These are phyloP conservation scores for Gymnoscelis rufifasciata DNA, from an alignment of 2,888 invertebrate species.

Conservation along the genomic window DNA sequence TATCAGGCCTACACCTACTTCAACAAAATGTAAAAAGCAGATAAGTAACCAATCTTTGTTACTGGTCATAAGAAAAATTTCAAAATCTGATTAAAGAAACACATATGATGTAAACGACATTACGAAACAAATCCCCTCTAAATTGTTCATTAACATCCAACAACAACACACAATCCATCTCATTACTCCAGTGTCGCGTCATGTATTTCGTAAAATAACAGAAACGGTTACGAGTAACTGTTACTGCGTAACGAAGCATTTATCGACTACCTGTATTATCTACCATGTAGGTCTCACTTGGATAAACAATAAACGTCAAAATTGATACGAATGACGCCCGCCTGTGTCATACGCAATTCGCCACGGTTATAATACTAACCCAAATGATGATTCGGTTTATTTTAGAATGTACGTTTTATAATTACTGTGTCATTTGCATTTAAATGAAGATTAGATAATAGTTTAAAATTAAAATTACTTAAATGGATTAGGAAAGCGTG, in stretches of 20 bases:
- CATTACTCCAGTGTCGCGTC: conserved; percentile 19
- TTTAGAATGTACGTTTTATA: conserved; percentile 2
- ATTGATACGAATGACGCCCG: conserved; percentile 2
- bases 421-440: conserved; percentile 1
- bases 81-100: too few species aligned
- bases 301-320: conserved; percentile 32
- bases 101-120: too few species aligned
- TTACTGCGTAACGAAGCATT: conserved; percentile 38
- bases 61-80: too few species aligned
- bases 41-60: too few species aligned
- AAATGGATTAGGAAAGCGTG: too few species aligned
- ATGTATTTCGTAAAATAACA: conserved; percentile 33
- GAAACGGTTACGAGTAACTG: conserved; percentile 33
- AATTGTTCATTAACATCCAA: too few species aligned
- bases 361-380: conserved; percentile 15
- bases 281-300: conserved; percentile 45
- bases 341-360: conserved; percentile 15
- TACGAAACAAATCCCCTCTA: too few species aligned
- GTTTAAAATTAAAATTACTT: too few species aligned
- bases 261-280: conserved; percentile 34
- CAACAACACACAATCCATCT: not conserved
- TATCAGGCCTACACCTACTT: too few species aligned
- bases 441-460: too few species aligned
- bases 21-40: too few species aligned
- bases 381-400: conserved; percentile 16